Evolutionary conservation across 1,140 invertebrate species (phyloP).

Genomic region (Rhizoglyphus robini): DNA sequence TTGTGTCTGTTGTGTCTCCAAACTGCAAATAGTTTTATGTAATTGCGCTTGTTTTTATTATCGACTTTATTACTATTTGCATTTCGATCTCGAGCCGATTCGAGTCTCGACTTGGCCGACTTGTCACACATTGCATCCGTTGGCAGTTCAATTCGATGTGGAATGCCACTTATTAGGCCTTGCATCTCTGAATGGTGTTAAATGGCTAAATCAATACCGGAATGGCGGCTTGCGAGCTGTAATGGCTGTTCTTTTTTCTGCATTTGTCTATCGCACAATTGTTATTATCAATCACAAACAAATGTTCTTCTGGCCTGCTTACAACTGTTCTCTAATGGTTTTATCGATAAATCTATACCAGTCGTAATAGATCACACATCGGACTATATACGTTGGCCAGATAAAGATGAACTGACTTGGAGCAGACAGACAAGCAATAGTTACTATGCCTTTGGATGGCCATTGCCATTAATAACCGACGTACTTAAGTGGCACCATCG

Average conservation of each 20-base stretch:
- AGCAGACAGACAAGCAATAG: too few relatives aligned
- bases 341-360: constrained; percentile 13
- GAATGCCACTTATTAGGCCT: background rate
- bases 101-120: too few relatives aligned
- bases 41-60: background rate
- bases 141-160: background rate
- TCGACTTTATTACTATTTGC: background rate
- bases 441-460: too few relatives aligned
- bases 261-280: background rate
- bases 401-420: too few relatives aligned
- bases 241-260: background rate
- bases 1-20: background rate
- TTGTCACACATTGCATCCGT: too few relatives aligned
- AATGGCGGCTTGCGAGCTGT: background rate
- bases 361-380: background rate
- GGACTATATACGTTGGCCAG: too few relatives aligned
- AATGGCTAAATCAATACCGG: constrained; percentile 11
- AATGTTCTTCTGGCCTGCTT: background rate
- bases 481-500: background rate
- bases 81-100: too few relatives aligned
- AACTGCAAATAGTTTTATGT: background rate
- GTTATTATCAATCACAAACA: constrained; percentile 8
- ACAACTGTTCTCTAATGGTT: background rate
- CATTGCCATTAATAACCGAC: constrained; percentile 11
- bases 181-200: background rate